Evolutionary conservation across 2,888 invertebrate species (phyloP), one percentile per base, ranked within the genome.

Genomic region (Stomorhina lunata): DNA sequence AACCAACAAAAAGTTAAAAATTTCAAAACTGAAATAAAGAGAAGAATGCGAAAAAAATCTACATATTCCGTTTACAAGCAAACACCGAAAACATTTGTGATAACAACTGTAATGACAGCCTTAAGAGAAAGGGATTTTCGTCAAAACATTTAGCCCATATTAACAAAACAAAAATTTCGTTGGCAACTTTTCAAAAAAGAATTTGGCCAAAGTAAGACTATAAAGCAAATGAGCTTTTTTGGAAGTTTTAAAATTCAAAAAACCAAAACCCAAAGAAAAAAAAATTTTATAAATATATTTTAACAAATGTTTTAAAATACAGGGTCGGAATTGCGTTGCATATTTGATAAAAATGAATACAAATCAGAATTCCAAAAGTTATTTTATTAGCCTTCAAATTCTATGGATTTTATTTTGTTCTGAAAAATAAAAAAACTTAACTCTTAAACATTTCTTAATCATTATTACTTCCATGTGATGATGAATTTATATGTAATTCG

Each of bases 101-200:
- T 81, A 78, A 81, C 81, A 81, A 78, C 77, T 73, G 48, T 81
- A 81, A 78, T 69, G 73, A 73, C 63, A 81, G 81, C 78, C 77
- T 69, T 68, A 63, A 81, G 81, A 81, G 81, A 77, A 63, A 81
- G 81, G 78, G 81, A 77, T 81, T 77, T 72, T 65, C 40, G 17
- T 29, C 53, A 48, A 45, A 29, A 29, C 27, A 55, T 29, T 10
- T 29, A 66, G 53, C 53, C 48, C 66, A 9, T n/a, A n/a, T 10
- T 17, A 59, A 40, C 32, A 65, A 57, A 25, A 43, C 45, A 65
- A 37, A 43, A 55, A 73, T 50, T 20, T 76, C 40, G 20, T 71
- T 71, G 76, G 71, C 76, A 72, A 77, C 48, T 80, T 76, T 76
- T 59, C 59, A 72, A 72, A 76, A 66, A 53, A 50, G 40, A 50